Evolutionary conservation across 2,888 invertebrate species (phyloP), one percentile per base, ranked within the genome.

Genomic region (Girardia tigrina): DNA sequence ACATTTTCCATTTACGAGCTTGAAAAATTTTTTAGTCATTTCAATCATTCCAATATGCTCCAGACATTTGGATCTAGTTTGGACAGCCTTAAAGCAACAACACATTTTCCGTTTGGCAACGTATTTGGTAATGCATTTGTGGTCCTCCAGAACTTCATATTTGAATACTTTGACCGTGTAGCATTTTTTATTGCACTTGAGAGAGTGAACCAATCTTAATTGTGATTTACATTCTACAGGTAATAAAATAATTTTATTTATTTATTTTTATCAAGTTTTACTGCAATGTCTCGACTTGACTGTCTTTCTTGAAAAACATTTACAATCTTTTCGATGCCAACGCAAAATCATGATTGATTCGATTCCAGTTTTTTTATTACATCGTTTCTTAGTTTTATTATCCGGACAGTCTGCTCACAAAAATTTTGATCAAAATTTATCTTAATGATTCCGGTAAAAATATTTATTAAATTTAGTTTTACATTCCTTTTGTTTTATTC

Each of bases 341-440:
- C 29, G 2, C 4, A 42, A 26, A 36, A 56, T 4, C 26, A 74
- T 74, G 12, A 74, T 6, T 56, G 28, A 42, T 26, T 74, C 74
- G 28, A 74, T 56, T 26, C 69, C 74, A 6, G 69, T 74, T 56
- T 74, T 74, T n/a, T 42, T 42, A 23, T 73, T 73, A 42, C 73
- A 73, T 6, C 16, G 36, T 36, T 36, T 36, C 36, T 36, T 36
- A 16, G 36, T 36, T 16, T 36, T 16, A 36, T 36, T 36, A 12
- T 36, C 36, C 36, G 36, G 36, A 16, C 36, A 36, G 36, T 36
- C 36, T 36, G n/a, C n/a, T n/a, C n/a, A n/a, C n/a, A n/a, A n/a
- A n/a, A n/a, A n/a, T n/a, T n/a, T n/a, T n/a, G n/a, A n/a, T n/a
- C n/a, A n/a, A n/a, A n/a, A n/a, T n/a, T n/a, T n/a, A n/a, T n/a